Evolutionary conservation across 2,888 invertebrate species (phyloP), one percentile per base, ranked within the genome.

Genomic region (Osedax fenrisi): DNA sequence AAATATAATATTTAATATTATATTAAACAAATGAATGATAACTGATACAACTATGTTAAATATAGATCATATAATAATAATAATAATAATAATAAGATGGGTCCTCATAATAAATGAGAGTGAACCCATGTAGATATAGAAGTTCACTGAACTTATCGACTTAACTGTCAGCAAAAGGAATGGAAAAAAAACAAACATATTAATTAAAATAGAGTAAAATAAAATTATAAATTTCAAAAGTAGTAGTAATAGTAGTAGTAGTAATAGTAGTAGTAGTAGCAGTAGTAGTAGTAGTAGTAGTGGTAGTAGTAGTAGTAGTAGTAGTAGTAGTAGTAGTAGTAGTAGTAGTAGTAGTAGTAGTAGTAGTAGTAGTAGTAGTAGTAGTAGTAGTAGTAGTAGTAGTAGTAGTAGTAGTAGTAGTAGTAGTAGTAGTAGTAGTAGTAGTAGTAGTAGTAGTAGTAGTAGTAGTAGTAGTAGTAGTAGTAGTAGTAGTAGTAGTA

Each of bases 401-500:
- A 75, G 71, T 73, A 75, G 59, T 73, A 73, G 56, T 56, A 62
- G 56, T 26, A 72, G 56, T 61, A 75, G 56, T 59, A 72, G 24
- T 74, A 75, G 56, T 59, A 75, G 56, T 74, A 75, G 56, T 74
- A 75, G 71, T 73, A 75, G 71, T 73, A 75, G 71, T 73, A 75
- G 61, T 73, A 75, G 61, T 61, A 75, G 71, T 61, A 75, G 71
- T 61, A 75, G 71, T 25, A 75, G 71, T 61, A 75, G 71, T 73
- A 75, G 59, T 73, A 73, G 56, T 56, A 62, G 56, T 26, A 72
- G 56, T 61, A 75, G 56, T 59, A 72, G 24, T 74, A 75, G 56
- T 59, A 75, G 56, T 74, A 75, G 56, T 74, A 75, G 71, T 73
- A 75, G 71, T 73, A 75, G 71, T 73, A 75, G 61, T 73, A 75